These are phyloP conservation scores for Rhodinocichla rosea DNA, from an alignment of 2,113 vertebrate species.

Conservation along the genomic window DNA sequence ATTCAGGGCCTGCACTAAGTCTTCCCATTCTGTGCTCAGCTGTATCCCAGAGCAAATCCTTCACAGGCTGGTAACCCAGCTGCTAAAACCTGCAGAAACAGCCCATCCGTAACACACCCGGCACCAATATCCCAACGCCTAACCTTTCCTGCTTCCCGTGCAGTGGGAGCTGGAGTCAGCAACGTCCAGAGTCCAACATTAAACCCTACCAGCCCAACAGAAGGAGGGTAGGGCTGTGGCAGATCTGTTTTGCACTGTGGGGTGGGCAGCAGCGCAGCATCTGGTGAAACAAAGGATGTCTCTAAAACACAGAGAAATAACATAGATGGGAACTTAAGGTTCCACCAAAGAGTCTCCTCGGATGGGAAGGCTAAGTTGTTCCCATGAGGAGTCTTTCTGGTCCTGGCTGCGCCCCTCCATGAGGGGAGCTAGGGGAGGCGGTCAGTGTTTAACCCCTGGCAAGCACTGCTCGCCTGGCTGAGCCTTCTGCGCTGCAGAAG, in stretches of 20 bases:
- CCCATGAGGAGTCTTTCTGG: background rate
- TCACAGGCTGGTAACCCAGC: background rate
- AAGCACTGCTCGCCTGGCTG: fast-evolving
- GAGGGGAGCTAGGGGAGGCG: fast-evolving
- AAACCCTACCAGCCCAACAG: background rate
- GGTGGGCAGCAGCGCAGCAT: fast-evolving
- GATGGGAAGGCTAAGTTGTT: background rate
- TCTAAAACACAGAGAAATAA: background rate
- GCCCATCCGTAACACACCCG: fast-evolving
- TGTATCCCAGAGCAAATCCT: background rate
- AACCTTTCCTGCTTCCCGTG: fast-evolving
- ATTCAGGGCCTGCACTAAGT: background rate
- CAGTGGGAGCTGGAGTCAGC: background rate
- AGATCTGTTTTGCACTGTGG: fast-evolving
- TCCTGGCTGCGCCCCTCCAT: background rate
- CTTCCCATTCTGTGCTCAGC: background rate
- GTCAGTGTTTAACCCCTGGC: fast-evolving
- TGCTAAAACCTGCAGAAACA: background rate
- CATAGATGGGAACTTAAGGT: background rate
- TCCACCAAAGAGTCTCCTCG: background rate
- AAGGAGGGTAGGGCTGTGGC: fast-evolving
- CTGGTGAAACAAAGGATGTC: background rate
- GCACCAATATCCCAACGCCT: background rate
- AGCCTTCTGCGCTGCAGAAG: background rate
- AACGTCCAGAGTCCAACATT: background rate